phyloP scores from a whole-genome alignment of 92 coral and sea anemone genomes.

The Phenganax stokvisi region DNA sequence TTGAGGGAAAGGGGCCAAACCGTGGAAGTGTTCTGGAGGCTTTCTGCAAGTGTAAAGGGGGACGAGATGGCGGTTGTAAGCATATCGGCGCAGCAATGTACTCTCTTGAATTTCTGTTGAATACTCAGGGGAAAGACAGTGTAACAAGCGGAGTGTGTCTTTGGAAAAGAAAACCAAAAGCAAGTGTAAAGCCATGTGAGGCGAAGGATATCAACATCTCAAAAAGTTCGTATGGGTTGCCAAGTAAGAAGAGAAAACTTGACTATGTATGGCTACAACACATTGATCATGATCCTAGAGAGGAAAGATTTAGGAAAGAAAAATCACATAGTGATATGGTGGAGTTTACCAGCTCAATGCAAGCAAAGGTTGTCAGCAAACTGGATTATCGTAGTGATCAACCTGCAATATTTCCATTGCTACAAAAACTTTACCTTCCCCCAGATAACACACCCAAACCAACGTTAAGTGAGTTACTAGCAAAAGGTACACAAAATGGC shows the following conservation, averaged over 20 bases:
- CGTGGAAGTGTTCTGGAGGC: conserved; percentile 31
- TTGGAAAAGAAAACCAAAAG: conserved; percentile 6
- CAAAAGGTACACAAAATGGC: conserved; percentile 12
- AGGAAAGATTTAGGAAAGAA: conserved; percentile 13
- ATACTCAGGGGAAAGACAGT: conserved; percentile 22
- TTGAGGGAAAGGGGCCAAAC: conserved; percentile 21
- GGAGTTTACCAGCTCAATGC: conserved; percentile 9
- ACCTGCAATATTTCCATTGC: conserved; percentile 9
- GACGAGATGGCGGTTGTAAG: conserved; percentile 28
- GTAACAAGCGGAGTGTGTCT: conserved; percentile 17
- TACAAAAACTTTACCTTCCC: neutral
- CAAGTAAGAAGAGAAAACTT: conserved; percentile 8
- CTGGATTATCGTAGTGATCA: neutral
- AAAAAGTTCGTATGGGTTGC: conserved; percentile 40
- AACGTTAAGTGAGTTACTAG: conserved; percentile 24
- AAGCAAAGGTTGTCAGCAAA: neutral
- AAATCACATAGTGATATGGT: conserved; percentile 21
- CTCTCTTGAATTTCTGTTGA: conserved; percentile 12
- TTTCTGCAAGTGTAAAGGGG: conserved; percentile 5
- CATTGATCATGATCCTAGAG: conserved; percentile 16
- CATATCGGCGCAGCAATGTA: conserved; percentile 32
- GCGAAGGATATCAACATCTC: conserved; percentile 50
- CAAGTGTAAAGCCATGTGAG: conserved; percentile 33
- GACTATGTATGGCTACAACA: conserved; percentile 25
- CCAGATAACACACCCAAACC: conserved; percentile 47